Base-by-base conservation (phyloP, 2,888 invertebrate genomes). In the Lasioglossum marginatum region DNA sequence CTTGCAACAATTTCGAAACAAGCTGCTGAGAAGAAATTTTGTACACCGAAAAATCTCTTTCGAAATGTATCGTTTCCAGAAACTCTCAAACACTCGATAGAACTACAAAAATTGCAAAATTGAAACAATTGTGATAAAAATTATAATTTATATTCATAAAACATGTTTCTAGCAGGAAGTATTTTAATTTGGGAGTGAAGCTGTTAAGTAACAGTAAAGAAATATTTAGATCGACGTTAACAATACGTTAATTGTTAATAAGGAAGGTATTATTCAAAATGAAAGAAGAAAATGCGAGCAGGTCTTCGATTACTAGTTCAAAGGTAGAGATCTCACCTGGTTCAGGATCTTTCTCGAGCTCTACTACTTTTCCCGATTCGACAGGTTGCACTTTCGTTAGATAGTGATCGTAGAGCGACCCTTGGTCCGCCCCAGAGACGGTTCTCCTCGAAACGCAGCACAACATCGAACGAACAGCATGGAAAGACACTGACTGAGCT, bases 391-490 rank as follows among this genome's bases (percentile, higher is more conserved):
- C 73, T 77, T 78, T 78, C 37, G 78, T 10, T 23, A 79, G 57
- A 57, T 31, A 48, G 8, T 79, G 82, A 63, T 89, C 81, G 71
- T 87, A 86, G 63, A 88, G 88, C 37, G 89, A 83, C 19, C 85
- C 87, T 40, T 70, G 76, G 66, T 87, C 88, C 82, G 85, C 79
- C 77, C 86, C 91, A 37, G 88, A 90, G 80, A 91, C 90, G 73
- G 92, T 90, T 85, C 92, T 93, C 83, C 92, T 92, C 86, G 94
- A 93, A 52, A 94, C 93, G 83, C 94, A 94, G 88, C 94, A 94
- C 92, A 94, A 91, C 94, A 94, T 94, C 86, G 89, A 85, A 77
- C 85, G 88, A 85, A 77, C 85, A 86, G 81, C 87, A 88, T 88
- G 80, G 81, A 88, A 70, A 82, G 78, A 84, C 85, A 88, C 78